Percentiles rank a stretch among this genome's conserved stretches.
phyloP scores from a whole-genome alignment of 2,797 vertebrate species.

The Artibeus jamaicensis region DNA sequence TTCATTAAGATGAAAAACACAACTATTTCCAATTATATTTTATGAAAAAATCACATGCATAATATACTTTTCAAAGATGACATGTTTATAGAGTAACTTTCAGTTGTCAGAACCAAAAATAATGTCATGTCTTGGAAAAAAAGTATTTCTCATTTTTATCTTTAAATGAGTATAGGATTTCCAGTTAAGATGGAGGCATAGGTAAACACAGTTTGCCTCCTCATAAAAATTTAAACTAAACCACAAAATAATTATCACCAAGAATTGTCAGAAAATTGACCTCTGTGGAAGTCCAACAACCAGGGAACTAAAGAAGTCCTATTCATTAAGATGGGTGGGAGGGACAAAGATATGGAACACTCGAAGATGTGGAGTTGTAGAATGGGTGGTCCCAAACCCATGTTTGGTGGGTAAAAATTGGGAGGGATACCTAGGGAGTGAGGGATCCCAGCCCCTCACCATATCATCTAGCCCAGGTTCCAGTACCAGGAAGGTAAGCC shows the following conservation, averaged over 20 bases:
- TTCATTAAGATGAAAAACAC: neutral
- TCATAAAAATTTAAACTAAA: no score
- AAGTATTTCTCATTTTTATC: neutral
- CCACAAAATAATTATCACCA: no score
- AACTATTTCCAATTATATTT: neutral
- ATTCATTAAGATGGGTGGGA: no score
- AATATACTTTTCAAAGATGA: conserved; percentile 14
- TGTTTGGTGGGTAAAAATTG: neutral
- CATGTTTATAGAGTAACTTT: neutral
- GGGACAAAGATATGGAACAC: no score
- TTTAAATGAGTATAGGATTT: neutral
- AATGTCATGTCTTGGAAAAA: neutral
- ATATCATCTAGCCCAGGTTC: neutral
- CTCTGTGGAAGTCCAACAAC: no score
- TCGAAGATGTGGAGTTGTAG: neutral
- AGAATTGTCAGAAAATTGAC: no score
- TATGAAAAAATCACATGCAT: neutral
- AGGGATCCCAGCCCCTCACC: neutral
- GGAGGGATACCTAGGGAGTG: neutral
- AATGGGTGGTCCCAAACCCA: neutral
- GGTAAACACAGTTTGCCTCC: no score
- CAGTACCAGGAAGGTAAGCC: neutral
- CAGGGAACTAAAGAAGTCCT: no score
- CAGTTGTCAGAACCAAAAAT: conserved; percentile 7
- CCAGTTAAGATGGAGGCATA: no score